Percentiles rank a stretch among this genome's conserved stretches.
These are phyloP conservation scores for Thera britannica DNA, from an alignment of 2,888 invertebrate genomes.

Conservation along the genomic window DNA sequence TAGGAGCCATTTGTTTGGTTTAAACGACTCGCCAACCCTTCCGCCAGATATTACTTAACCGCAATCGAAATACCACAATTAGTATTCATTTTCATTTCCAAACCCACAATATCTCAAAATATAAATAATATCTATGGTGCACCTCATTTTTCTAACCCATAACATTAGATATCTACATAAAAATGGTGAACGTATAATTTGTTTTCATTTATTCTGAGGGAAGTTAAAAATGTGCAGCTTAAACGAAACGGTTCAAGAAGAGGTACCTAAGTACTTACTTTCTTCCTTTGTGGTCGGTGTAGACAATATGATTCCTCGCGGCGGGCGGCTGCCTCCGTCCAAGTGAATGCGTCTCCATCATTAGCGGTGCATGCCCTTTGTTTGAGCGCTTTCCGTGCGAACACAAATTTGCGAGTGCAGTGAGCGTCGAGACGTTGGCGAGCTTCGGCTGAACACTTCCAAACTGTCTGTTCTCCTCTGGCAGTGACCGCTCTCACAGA, in stretches of 20 bases:
- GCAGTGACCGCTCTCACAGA: constrained; percentile 64
- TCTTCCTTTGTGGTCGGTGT: constrained; percentile 81
- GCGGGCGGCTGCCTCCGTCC: constrained; percentile 69
- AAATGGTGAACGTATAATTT: neutral
- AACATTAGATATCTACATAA: neutral
- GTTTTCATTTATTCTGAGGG: neutral
- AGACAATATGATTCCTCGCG: constrained; percentile 80
- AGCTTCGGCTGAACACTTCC: constrained; percentile 55
- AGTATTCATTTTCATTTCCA: constrained; percentile 14
- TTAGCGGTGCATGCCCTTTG: constrained; percentile 47
- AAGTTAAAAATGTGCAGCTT: neutral
- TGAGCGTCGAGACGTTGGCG: constrained; percentile 26
- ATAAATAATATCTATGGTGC: neutral
- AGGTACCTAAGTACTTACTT: constrained; percentile 68
- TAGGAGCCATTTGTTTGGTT: constrained; percentile 82
- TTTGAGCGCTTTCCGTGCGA: constrained; percentile 31
- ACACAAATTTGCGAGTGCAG: constrained; percentile 35
- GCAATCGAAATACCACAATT: constrained; percentile 55
- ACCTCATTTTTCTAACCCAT: neutral
- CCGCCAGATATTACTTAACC: constrained; percentile 62
- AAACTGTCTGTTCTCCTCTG: constrained; percentile 61
- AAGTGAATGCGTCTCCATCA: constrained; percentile 73
- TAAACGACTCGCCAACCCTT: constrained; percentile 69
- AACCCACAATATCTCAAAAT: neutral
- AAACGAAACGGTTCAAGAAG: constrained; percentile 7